Evolutionary conservation across 2,797 vertebrate species (phyloP), one percentile per base, ranked within the genome.

Genomic region (Oryzias sinensis): DNA sequence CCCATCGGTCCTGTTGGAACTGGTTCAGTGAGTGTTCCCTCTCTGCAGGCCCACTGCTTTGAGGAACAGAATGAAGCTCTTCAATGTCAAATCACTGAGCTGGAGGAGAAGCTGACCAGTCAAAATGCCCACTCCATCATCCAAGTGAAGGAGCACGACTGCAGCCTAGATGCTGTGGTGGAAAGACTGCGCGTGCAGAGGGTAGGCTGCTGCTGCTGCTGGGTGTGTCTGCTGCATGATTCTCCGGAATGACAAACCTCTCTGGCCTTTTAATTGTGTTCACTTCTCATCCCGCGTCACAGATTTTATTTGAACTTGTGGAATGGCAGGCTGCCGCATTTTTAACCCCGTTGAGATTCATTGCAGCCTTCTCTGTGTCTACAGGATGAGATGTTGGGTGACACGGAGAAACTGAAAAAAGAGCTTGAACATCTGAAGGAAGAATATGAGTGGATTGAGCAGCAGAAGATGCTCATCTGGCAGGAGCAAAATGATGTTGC

Each of bases 1-100:
- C 20, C 4, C 46, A 48, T 57, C 57, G 43, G 47, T 66, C 51
- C 8, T 1, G 11, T 18, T 17, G 4, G n/a, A 47, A 29, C 22
- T 49, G 5, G 0, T 7, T 45, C 43, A 24, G 54, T 42, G 42
- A 52, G 49, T 65, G 25, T 81, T 22, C 65, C 14, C 44, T 8
- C 42, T 29, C 45, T 70, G 49, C 14, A 93, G 92, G 89, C 83
- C 0, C 86, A 52, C 41, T 86, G 84, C 43, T 84, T 92, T 61
- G 91, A 93, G 66, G 88, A 87, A 72, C 90, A 92, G 65, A 93
- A 92, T 5, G 81, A 88, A 42, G 87, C 40, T 64, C 81, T 93
- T 68, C 87, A 93, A 75, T 70, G 68, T 63, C 80, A 89, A 81
- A 90, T 92, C 60, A 43, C 53, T 59, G 79, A 88, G 0, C 55